These are phyloP conservation scores for Saturnia pavonia DNA, from an alignment of 2,888 invertebrate species.

Conservation along the genomic window DNA sequence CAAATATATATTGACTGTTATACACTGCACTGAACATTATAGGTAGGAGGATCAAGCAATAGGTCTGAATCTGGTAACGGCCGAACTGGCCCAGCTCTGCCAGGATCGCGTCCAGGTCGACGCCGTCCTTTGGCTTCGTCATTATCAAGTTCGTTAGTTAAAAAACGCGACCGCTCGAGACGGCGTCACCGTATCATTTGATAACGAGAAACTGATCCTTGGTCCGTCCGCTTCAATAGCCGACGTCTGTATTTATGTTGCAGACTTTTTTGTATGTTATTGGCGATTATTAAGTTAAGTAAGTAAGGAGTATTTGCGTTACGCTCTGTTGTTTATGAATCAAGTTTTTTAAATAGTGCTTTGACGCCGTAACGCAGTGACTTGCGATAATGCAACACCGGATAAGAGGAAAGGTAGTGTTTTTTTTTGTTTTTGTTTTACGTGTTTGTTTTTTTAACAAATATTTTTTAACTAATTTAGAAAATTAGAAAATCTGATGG, in stretches of 20 bases:
- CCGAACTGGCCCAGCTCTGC: constrained; percentile 69
- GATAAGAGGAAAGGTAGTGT: background rate
- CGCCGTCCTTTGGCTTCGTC: constrained; percentile 29
- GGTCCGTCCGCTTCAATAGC: background rate
- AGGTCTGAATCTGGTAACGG: constrained; percentile 67
- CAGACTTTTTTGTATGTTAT: background rate
- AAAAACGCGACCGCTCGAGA: background rate
- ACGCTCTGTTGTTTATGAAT: background rate
- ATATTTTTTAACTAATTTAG: too few species aligned
- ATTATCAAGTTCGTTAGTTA: constrained; percentile 1
- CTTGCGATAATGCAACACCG: background rate
- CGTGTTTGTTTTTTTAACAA: too few species aligned
- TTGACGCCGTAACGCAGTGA: background rate
- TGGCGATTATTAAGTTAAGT: background rate
- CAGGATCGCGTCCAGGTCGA: constrained; percentile 63
- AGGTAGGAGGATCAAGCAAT: constrained; percentile 65
- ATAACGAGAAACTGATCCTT: background rate
- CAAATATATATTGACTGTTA: constrained; percentile 77
- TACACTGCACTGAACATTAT: constrained; percentile 70
- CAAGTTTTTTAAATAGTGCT: background rate
- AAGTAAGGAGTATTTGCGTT: background rate
- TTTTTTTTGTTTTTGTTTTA: background rate
- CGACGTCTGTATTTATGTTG: background rate
- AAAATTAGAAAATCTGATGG: too few species aligned
- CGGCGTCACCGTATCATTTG: background rate